Evolutionary conservation across 2,888 invertebrate genomes (phyloP).

Genomic region (Neoscelio sp.): DNA sequence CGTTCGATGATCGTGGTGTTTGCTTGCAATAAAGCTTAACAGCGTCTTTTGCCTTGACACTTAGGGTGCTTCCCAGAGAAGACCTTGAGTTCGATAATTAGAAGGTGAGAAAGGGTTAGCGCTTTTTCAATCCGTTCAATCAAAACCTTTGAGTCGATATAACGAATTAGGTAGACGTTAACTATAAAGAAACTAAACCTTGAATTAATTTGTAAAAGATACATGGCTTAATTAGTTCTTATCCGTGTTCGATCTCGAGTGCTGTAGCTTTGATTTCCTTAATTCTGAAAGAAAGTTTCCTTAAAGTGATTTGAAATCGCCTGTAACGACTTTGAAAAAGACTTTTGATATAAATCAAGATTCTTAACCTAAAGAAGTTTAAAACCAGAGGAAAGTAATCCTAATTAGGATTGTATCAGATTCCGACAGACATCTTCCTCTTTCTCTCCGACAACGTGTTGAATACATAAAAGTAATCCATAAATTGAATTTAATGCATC

Average conservation of each 20-base stretch:
- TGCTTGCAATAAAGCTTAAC: constrained; percentile 73
- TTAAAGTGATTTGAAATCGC: too few relatives aligned
- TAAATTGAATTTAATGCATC: constrained; percentile 40
- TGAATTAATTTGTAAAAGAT: constrained; percentile 13
- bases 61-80: constrained; percentile 59
- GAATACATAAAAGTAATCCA: constrained; percentile 42
- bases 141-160: constrained; percentile 9
- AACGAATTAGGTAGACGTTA: constrained; percentile 5
- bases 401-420: not conserved
- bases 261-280: too few relatives aligned
- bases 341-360: too few relatives aligned
- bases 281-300: too few relatives aligned
- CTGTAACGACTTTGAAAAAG: too few relatives aligned
- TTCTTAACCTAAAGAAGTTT: not conserved
- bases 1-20: constrained; percentile 69
- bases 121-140: constrained; percentile 7
- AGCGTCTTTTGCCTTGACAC: constrained; percentile 56
- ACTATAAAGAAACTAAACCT: not conserved
- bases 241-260: not conserved
- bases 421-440: constrained; percentile 5
- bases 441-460: constrained; percentile 20
- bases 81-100: constrained; percentile 5
- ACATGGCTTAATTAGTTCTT: constrained; percentile 12
- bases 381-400: not conserved
- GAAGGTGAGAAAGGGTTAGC: constrained; percentile 28